Base-by-base conservation (phyloP, 2,113 vertebrate species). In the Panthera leo region DNA sequence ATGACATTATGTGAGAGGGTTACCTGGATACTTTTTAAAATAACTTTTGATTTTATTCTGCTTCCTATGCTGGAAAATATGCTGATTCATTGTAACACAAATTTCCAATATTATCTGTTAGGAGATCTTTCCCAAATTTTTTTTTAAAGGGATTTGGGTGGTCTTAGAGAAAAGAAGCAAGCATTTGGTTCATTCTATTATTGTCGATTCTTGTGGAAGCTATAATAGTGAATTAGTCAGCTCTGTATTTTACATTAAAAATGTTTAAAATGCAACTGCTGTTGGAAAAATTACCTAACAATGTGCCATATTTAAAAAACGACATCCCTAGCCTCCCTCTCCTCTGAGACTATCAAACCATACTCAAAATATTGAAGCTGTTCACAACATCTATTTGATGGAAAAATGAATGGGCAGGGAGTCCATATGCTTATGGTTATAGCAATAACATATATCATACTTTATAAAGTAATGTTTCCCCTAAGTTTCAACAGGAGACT, bases 391-490 rank as follows among this genome's bases (percentile, higher is more conserved):
- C 10, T 93, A 29, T 94, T 86, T 88, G 84, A 90, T 79, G 19
- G 27, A 67, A 96, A 94, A 96, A 19, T 15, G 0, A 45, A 91
- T 76, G 15, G 39, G 8, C 8, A 61, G 23, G 34, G 21, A 95
- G 25, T 85, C 27, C 51, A 55, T 91, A 51, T 93, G 31, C 23
- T 94, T 94, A 42, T 36, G 11, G 68, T 73, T 94, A 84, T 65
- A 80, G 65, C 75, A 92, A 78, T 58, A 42, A 91, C 80, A 75
- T 87, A 82, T 45, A 10, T 27, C 63, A 65, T 91, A 27, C 48
- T 85, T 92, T 91, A 12, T 91, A 85, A 91, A 85, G 23, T 79
- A 84, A 58, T 63, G 55, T 94, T 94, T 70, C 75, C 34, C 85
- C 51, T 96, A 48, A 95, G 68, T 84, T 53, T 89, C 84, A 68